Evolutionary conservation across 2,888 invertebrate genomes (phyloP), one percentile per base, ranked within the genome.

Genomic region (Sepiola atlantica): DNA sequence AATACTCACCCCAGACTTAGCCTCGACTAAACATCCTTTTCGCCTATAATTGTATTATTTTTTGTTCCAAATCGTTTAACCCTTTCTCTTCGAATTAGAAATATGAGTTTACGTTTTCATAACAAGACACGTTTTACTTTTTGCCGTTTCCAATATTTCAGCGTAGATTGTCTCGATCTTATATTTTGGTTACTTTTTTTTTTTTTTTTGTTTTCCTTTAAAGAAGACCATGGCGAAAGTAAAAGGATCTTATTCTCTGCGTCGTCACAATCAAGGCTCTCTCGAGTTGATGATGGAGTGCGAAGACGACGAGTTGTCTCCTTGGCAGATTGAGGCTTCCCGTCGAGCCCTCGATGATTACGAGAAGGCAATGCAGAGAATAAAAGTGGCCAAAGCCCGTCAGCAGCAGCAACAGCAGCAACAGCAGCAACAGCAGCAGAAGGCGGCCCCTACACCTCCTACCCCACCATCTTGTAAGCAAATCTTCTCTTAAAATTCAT

Each of bases 271-370:
- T 35, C 93, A 93, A 55, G n/a, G 57, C 35, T 55, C 57, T 95
- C 32, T 94, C 24, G 96, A 96, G 92, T 94, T 96, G 55, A 94
- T 95, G 94, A 97, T 98, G 96, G 98, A 98, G 95, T 98, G 98
- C 96, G 98, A 98, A 98, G 98, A 98, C 90, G 98, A 98, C 95
- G 98, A 98, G 92, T 97, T 98, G 0, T 98, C 98, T 0, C 98
- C 98, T 94, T 98, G 97, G 2, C 98, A 98, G 97, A 96, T 98
- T 35, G 98, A 98, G 92, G 98, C 98, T 0, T 98, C 98, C 95
- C 98, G 98, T 95, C 98, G 98, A 97, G 98, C 98, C 20, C 98
- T 98, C 95, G 98, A 98, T 95, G 98, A 98, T 96, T 98, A 98
- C 96, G 96, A 96, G 21, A 95, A 95, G 91, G 95, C 95, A 18